These are phyloP conservation scores for Augochlora pura DNA, from an alignment of 1,140 invertebrate species.

Conservation along the genomic window DNA sequence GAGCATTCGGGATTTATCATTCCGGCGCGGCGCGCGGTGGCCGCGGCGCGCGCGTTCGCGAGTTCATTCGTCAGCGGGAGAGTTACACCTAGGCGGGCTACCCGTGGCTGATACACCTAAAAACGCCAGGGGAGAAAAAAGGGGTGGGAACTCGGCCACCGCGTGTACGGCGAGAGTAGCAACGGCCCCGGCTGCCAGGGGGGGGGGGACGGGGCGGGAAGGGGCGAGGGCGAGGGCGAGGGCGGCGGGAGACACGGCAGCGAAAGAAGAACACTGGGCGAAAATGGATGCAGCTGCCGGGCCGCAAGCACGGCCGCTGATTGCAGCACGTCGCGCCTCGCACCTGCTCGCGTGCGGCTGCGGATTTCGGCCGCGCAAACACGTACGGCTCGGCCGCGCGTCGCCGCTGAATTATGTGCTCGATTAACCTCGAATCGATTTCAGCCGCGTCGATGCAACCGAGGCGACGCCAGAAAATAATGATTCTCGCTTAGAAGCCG, in stretches of 20 bases:
- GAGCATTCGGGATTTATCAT: constrained; percentile 33
- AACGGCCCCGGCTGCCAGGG: too few species aligned
- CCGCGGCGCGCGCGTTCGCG: neutral
- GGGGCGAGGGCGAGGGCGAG: neutral
- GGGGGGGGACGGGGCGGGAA: too few species aligned
- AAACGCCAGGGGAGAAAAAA: neutral
- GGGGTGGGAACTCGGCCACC: neutral
- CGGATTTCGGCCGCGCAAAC: constrained; percentile 31
- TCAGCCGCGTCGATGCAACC: constrained; percentile 20
- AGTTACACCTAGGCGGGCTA: constrained; percentile 10
- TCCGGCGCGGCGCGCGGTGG: neutral
- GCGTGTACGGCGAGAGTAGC: neutral
- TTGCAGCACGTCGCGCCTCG: constrained; percentile 28
- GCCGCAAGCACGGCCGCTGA: constrained; percentile 28
- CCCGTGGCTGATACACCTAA: neutral
- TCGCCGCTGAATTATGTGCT: constrained; percentile 53
- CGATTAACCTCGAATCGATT: constrained; percentile 61
- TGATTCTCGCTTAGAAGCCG: neutral
- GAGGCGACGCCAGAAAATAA: constrained; percentile 29
- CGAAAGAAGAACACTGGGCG: constrained; percentile 6
- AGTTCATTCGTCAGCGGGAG: constrained; percentile 36
- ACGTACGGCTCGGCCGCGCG: constrained; percentile 21
- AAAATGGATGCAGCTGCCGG: constrained; percentile 33
- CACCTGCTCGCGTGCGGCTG: constrained; percentile 37
- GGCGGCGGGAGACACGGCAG: neutral